Evolutionary conservation across 2,113 vertebrate genomes (phyloP).

Genomic region (Anolis carolinensis): DNA sequence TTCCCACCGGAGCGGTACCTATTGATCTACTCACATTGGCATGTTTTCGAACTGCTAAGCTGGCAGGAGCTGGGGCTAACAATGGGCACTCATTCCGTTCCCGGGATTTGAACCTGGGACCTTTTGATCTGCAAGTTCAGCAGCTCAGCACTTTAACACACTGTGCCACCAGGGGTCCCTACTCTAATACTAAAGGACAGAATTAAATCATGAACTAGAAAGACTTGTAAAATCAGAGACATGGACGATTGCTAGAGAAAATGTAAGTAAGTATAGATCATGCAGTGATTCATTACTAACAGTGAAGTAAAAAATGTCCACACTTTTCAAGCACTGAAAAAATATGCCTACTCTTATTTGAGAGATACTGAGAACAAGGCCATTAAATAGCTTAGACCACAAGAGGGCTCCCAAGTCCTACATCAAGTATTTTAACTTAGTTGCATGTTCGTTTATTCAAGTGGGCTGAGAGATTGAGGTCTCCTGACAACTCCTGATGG

Average conservation of each 20-base stretch:
- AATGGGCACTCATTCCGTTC: too few relatives aligned
- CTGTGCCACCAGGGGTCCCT: too few relatives aligned
- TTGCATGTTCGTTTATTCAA: neutral
- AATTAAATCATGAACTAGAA: neutral
- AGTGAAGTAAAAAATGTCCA: neutral
- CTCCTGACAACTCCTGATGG: too few relatives aligned
- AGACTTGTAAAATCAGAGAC: neutral
- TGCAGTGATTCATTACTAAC: neutral
- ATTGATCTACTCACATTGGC: too few relatives aligned
- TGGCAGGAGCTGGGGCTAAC: too few relatives aligned
- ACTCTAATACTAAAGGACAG: neutral
- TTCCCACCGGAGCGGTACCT: too few relatives aligned
- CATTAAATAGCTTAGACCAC: neutral
- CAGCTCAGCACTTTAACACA: too few relatives aligned
- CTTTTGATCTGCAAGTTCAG: too few relatives aligned
- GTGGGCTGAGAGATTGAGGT: neutral
- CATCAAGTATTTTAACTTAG: neutral
- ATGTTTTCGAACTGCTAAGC: too few relatives aligned
- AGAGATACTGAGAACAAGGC: neutral
- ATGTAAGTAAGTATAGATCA: neutral
- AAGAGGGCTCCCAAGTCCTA: neutral
- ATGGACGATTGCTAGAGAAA: neutral
- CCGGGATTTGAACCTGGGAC: too few relatives aligned
- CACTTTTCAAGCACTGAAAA: too few relatives aligned
- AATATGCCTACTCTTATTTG: neutral